Percentiles rank a stretch among this genome's conserved stretches.
These are phyloP conservation scores for Herminia tarsipennalis DNA, from an alignment of 2,888 invertebrate genomes.

Conservation along the genomic window DNA sequence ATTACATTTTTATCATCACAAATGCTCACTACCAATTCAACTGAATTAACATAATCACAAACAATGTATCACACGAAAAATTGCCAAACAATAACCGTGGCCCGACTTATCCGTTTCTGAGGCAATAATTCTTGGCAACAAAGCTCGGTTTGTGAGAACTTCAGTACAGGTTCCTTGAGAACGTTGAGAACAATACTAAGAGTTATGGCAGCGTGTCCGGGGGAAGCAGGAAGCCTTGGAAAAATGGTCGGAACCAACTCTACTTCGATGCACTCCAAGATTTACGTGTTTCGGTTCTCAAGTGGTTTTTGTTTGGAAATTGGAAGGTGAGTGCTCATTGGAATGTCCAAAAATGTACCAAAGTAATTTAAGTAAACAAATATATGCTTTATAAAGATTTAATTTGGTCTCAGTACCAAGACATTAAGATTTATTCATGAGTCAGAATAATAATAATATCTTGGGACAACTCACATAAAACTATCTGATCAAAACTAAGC, in stretches of 20 bases:
- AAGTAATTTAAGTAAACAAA: too few relatives aligned
- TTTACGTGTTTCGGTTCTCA: conserved; percentile 1
- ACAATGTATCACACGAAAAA: conserved; percentile 51
- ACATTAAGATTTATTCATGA: too few relatives aligned
- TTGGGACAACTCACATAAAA: too few relatives aligned
- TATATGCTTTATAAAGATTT: too few relatives aligned
- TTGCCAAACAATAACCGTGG: conserved; percentile 64
- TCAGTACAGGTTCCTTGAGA: conserved; percentile 59
- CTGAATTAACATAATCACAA: conserved; percentile 23
- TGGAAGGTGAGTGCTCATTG: too few relatives aligned
- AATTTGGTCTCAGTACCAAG: too few relatives aligned
- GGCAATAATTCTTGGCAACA: conserved; percentile 66
- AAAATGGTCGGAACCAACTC: conserved; percentile 52
- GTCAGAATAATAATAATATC: too few relatives aligned
- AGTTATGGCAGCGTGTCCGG: conserved; percentile 65
- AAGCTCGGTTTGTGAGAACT: conserved; percentile 52
- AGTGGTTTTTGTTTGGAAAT: neutral
- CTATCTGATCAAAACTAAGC: too few relatives aligned
- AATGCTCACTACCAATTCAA: conserved; percentile 2
- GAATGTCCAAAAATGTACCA: too few relatives aligned
- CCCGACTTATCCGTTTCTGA: conserved; percentile 57
- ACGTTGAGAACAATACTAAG: conserved; percentile 65
- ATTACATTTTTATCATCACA: neutral
- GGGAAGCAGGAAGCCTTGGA: conserved; percentile 56
- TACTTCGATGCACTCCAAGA: conserved; percentile 25